Base-by-base conservation (phyloP, 2,888 invertebrate species). In the Clusia tigrina region DNA sequence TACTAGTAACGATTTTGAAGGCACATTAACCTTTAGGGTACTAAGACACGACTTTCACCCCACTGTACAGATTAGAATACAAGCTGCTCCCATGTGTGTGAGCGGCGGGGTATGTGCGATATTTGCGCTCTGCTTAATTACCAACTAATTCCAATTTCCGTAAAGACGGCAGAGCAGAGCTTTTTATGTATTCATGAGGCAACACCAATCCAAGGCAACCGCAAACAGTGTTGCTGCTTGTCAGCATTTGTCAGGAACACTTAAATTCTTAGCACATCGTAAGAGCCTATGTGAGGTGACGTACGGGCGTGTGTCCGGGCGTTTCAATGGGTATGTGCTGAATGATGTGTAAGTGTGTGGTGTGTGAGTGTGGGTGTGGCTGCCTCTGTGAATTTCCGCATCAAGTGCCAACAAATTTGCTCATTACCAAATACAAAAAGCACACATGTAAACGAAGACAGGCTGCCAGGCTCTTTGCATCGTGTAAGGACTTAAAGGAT, bases 121-220 rank as follows among this genome's bases (percentile, higher is more conserved):
- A 48, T 22, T 48, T 48, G 9, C 22, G 48, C 48, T 48, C 20
- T 3, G 18, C 48, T 48, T 48, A 48, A 48, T 48, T 48, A 48
- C 48, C 48, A 48, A 48, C 48, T 48, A 48, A 48, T 48, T 48
- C 48, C 22, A 48, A 48, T 48, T 48, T 48, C 48, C 48, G 48
- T 15, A 48, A 48, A 48, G 48, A 48, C 15, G 20, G 5, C 48
- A 48, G 48, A 18, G 15, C n/a, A n/a, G 12, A 15, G 42, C 42
- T 32, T 12, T 32, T n/a, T n/a, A n/a, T n/a, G n/a, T n/a, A n/a
- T n/a, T n/a, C n/a, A n/a, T n/a, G n/a, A n/a, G n/a, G n/a, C n/a
- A n/a, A n/a, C n/a, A n/a, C n/a, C n/a, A n/a, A n/a, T n/a, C n/a
- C n/a, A n/a, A 6, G 18, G 48, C 20, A 6, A 15, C 22, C 20